phyloP scores from a whole-genome alignment of 2,113 vertebrate genomes.

The Silurus glanis region DNA sequence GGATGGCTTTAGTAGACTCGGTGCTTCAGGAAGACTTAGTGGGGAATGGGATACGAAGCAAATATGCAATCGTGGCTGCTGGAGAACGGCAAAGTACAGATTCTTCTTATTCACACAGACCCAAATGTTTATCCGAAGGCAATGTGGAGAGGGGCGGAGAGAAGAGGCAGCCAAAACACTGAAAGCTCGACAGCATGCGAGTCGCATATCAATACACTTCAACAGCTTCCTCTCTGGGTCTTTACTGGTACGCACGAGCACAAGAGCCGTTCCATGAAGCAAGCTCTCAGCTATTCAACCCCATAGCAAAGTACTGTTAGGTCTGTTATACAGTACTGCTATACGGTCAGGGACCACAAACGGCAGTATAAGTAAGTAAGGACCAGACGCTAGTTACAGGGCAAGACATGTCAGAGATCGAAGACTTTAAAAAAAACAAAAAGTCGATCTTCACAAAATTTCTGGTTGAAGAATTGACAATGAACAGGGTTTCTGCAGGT shows the following conservation, averaged over 20 bases:
- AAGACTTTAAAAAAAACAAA: background rate
- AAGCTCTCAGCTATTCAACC: background rate
- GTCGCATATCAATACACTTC: constrained; percentile 25
- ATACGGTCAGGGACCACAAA: background rate
- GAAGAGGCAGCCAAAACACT: constrained; percentile 5
- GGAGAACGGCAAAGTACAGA: background rate
- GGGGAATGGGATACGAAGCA: background rate
- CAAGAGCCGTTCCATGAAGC: background rate
- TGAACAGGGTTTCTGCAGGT: too few species aligned
- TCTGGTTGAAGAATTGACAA: too few species aligned
- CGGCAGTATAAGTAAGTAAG: too few species aligned
- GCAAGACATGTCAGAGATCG: background rate
- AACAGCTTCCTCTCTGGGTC: background rate
- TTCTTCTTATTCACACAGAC: background rate
- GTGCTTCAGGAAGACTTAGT: constrained; percentile 18
- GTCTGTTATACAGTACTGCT: background rate
- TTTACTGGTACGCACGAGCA: background rate
- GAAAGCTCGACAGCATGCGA: constrained; percentile 6
- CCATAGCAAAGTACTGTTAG: background rate
- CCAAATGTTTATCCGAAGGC: constrained; percentile 4
- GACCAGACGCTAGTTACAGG: too few species aligned
- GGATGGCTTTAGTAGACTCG: constrained; percentile 33
- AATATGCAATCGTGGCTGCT: constrained; percentile 31
- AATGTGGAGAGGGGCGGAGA: background rate
- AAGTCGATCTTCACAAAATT: too few species aligned